These are phyloP conservation scores for Picathartes gymnocephalus DNA, from an alignment of 2,113 vertebrate species.

Conservation along the genomic window DNA sequence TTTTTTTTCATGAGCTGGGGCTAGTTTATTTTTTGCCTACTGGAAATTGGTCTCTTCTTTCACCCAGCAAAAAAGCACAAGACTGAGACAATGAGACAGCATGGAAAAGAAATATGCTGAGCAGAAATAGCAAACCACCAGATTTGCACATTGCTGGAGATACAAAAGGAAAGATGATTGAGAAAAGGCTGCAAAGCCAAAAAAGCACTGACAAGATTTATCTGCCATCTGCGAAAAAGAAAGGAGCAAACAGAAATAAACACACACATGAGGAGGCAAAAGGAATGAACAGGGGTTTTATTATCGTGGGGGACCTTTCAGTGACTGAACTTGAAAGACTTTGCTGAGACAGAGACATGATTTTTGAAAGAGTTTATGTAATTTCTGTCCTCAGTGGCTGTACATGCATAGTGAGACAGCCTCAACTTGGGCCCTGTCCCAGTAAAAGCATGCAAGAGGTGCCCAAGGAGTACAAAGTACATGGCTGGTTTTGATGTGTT, in stretches of 20 bases:
- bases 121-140: constrained; percentile 46
- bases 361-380: neutral
- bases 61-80: constrained; percentile 18
- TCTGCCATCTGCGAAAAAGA: constrained; percentile 39
- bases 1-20: neutral
- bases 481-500: neutral
- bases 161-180: constrained; percentile 49
- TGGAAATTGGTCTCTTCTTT: constrained; percentile 24
- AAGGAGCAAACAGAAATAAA: constrained; percentile 54
- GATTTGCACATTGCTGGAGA: constrained; percentile 37
- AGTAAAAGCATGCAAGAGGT: neutral
- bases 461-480: neutral
- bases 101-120: neutral
- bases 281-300: neutral
- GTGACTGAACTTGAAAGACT: neutral
- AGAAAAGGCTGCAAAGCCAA: constrained; percentile 40
- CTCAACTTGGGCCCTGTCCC: neutral
- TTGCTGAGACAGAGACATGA: neutral
- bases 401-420: neutral
- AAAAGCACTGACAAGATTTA: constrained; percentile 52
- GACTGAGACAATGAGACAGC: constrained; percentile 15
- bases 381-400: neutral
- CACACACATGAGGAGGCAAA: neutral
- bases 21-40: constrained; percentile 32
- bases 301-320: neutral